Conservation (phyloP, 2,113 vertebrate species). For the Xyliphius kryptos region DNA sequence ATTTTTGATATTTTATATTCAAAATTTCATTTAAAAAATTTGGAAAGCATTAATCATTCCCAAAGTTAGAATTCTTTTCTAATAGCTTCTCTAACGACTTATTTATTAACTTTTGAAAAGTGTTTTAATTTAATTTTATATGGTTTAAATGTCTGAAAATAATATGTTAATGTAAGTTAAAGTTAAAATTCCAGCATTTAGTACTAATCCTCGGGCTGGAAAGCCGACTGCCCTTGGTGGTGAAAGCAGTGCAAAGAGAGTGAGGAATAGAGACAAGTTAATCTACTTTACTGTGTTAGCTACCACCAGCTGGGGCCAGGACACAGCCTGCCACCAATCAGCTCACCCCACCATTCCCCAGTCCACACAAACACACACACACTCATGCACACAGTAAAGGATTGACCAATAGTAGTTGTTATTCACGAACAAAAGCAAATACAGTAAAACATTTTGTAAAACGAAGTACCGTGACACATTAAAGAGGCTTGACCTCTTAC, state of each 20-base stretch:
- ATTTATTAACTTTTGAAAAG: too few species aligned
- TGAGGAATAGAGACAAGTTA: conserved; percentile 15
- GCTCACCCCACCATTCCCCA: neutral
- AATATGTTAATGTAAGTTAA: conserved; percentile 6
- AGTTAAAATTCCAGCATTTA: neutral
- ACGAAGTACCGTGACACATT: too few species aligned
- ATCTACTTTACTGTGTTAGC: conserved; percentile 44
- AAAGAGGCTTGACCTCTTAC: too few species aligned
- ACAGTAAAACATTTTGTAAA: too few species aligned
- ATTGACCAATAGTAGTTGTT: too few species aligned
- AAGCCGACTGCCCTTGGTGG: conserved; percentile 1
- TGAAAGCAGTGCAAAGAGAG: conserved; percentile 22
- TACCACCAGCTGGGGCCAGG: conserved; percentile 27
- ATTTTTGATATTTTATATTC: too few species aligned
- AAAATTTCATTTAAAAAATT: too few species aligned
- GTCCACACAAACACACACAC: neutral
- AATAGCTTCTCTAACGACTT: neutral
- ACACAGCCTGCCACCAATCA: conserved; percentile 35
- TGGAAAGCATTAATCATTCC: too few species aligned
- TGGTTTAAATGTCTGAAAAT: too few species aligned
- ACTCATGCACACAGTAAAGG: neutral
- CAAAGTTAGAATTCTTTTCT: too few species aligned
- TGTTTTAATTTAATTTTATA: neutral
- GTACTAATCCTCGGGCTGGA: conserved; percentile 25
- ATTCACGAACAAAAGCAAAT: too few species aligned